phyloP scores from a whole-genome alignment of 2,113 vertebrate species.

The Paedocypris sp. region DNA sequence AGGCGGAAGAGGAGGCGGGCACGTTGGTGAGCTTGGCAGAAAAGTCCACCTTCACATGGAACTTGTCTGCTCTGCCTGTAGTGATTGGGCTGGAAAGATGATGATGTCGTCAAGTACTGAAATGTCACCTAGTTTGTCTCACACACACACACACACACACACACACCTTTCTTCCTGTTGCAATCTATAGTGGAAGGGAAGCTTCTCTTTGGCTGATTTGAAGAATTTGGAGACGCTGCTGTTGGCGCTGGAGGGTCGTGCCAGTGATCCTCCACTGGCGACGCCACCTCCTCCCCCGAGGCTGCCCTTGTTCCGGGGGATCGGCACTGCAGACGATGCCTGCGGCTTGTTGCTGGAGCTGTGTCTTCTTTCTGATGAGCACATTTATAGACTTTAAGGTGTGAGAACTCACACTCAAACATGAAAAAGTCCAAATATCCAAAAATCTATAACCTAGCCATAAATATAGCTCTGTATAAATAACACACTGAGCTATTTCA shows the following conservation, averaged over 20 bases:
- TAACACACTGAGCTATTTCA: too few relatives aligned
- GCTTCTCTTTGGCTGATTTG: conserved; percentile 97
- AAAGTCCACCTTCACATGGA: conserved; percentile 81
- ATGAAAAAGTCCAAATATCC: background rate
- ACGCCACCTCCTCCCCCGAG: conserved; percentile 47
- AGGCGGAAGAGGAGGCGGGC: conserved; percentile 69
- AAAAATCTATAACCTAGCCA: too few relatives aligned
- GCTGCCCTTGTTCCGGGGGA: conserved; percentile 62
- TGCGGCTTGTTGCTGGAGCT: conserved; percentile 77
- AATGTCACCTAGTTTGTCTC: background rate
- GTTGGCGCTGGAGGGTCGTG: conserved; percentile 56
- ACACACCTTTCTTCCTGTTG: conserved; percentile 87
- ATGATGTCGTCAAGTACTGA: background rate
- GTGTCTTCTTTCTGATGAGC: conserved; percentile 85
- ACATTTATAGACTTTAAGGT: background rate
- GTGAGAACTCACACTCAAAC: background rate
- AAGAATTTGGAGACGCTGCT: conserved; percentile 73
- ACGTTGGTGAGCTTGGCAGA: conserved; percentile 75
- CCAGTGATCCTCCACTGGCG: conserved; percentile 61
- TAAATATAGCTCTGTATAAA: too few relatives aligned
- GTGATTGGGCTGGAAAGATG: conserved; percentile 68
- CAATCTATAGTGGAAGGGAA: conserved; percentile 72
- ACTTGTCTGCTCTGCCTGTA: conserved; percentile 92
- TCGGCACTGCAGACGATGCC: conserved; percentile 63
- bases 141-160: background rate